Base-by-base conservation (phyloP, 2,797 vertebrate species). In the Nasua narica region DNA sequence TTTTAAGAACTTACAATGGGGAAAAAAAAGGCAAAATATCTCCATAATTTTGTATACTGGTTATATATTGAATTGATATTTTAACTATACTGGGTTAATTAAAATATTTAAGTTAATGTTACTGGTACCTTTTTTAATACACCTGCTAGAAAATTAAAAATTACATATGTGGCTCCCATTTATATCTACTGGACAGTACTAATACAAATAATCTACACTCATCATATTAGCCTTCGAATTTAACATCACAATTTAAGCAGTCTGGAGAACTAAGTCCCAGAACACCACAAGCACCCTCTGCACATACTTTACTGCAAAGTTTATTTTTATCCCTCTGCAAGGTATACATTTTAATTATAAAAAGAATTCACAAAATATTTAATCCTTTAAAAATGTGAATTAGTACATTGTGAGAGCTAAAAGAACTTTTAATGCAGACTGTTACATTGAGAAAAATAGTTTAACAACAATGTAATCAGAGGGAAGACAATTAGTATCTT, bases 401-500 rank as follows among this genome's bases (percentile, higher is more conserved):
- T 87, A 89, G 46, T 48, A 69, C 56, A 82, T 29, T 25, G 21
- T 74, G 76, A 72, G 46, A 92, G 19, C 8, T 81, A 87, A 94
- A 94, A 50, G 82, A 96, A 83, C 23, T 58, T 62, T 9, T 25
- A 74, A 2, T 84, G 81, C 69, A 93, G 56, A 95, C 94, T 95
- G 81, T 9, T 96, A 72, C 52, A 32, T 0, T 9, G 21, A 48
- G 16, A 14, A 29, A 89, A 54, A 27, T 8, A 78, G 62, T 60
- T 78, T 48, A 60, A 82, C 27, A 74, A 83, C 0, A 95, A 19
- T 89, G 86, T 0, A 0, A 50, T 72, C 89, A 74, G 19, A 93
- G 65, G 96, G 93, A 52, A 89, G 69, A 93, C 43, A 62, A 70
- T 91, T 91, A 98, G 78, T 76, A 97, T 72, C 92, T 77, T 84